Conservation (phyloP, 2,888 invertebrate genomes). For the Scaptomyza tumidula region DNA sequence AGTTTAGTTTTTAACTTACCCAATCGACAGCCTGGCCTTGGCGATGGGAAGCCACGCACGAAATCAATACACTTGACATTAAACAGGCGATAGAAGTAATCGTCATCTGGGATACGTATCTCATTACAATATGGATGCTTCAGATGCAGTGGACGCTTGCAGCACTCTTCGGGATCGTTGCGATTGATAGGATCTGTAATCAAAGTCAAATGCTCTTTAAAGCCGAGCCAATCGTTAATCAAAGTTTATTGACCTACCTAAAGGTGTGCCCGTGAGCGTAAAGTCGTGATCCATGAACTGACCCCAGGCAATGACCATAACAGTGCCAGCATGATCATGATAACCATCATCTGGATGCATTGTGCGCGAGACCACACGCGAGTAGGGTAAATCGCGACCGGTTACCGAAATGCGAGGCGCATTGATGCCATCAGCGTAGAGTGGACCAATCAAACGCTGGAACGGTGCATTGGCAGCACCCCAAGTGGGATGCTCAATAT, state of each 20-base stretch:
- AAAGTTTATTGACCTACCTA: conserved; percentile 87
- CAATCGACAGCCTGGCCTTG: conserved; percentile 93
- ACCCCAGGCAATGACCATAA: conserved; percentile 96
- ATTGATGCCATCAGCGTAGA: conserved; percentile 93
- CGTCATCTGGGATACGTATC: conserved; percentile 94
- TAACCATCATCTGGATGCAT: conserved; percentile 97
- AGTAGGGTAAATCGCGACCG: conserved; percentile 91
- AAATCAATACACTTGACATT: conserved; percentile 95
- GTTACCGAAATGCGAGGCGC: conserved; percentile 92
- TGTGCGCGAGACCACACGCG: conserved; percentile 94
- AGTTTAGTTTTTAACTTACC: conserved; percentile 85
- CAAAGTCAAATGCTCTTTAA: background rate
- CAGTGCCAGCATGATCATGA: conserved; percentile 96
- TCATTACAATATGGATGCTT: conserved; percentile 97
- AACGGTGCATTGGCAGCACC: conserved; percentile 94
- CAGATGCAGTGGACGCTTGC: conserved; percentile 91
- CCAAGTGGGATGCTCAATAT: conserved; percentile 95
- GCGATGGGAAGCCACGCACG: conserved; percentile 94
- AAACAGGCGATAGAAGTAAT: conserved; percentile 94
- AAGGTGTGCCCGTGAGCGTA: conserved; percentile 93
- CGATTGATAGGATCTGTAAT: conserved; percentile 91
- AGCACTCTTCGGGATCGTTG: conserved; percentile 96
- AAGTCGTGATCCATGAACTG: conserved; percentile 98
- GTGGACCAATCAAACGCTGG: conserved; percentile 91
- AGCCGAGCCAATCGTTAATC: background rate